Evolutionary conservation across 2,888 invertebrate genomes (phyloP).

Genomic region (Drosophila testacea): DNA sequence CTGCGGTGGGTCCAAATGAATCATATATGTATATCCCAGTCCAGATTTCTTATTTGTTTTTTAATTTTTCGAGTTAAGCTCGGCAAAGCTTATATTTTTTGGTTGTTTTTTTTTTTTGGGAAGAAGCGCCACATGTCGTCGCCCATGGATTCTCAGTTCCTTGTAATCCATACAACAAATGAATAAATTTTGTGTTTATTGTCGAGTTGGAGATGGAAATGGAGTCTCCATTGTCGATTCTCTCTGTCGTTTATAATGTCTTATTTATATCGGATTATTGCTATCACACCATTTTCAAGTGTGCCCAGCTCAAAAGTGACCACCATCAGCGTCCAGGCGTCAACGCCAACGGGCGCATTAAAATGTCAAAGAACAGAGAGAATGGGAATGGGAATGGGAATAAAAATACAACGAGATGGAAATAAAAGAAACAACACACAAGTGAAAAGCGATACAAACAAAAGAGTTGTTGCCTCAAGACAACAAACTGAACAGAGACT

Average conservation of each 20-base stretch:
- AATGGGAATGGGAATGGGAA: constrained; percentile 12
- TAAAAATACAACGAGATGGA: constrained; percentile 5
- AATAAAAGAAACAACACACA: constrained; percentile 31
- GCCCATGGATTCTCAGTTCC: constrained; percentile 54
- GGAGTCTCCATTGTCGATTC: constrained; percentile 8
- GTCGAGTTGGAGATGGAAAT: constrained; percentile 8
- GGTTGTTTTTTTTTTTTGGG: not conserved
- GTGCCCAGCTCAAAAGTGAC: constrained; percentile 65
- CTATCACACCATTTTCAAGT: constrained; percentile 77
- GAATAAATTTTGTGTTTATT: constrained; percentile 63
- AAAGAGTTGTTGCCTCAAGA: constrained; percentile 65
- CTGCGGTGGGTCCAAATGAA: constrained; percentile 65
- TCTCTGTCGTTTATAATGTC: constrained; percentile 62
- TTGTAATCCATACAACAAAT: constrained; percentile 60
- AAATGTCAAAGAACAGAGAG: constrained; percentile 72
- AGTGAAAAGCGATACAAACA: constrained; percentile 76
- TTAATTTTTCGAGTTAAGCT: constrained; percentile 10
- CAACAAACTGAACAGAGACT: constrained; percentile 8
- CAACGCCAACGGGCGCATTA: constrained; percentile 79
- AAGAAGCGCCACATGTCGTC: constrained; percentile 74
- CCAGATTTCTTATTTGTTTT: constrained; percentile 3
- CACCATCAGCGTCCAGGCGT: constrained; percentile 73
- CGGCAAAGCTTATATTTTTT: constrained; percentile 28
- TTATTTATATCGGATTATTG: constrained; percentile 80
- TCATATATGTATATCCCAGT: constrained; percentile 39